phyloP scores from a whole-genome alignment of 2,888 invertebrate genomes.

The Drosophila fulvimacula region DNA sequence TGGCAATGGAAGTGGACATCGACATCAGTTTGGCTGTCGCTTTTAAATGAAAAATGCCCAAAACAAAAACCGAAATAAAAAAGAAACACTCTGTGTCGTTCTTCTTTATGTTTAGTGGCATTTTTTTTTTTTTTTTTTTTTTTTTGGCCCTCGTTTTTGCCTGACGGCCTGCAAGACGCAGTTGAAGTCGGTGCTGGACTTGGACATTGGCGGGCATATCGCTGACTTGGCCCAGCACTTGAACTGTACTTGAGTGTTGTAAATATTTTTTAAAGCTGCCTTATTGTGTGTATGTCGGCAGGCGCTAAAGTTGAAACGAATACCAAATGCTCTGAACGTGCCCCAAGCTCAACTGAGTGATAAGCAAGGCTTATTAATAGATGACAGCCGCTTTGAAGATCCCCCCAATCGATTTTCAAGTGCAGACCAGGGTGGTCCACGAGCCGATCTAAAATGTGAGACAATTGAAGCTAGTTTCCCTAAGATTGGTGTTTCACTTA shows the following conservation, averaged over 20 bases:
- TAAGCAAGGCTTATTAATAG: constrained; percentile 70
- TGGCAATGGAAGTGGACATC: constrained; percentile 80
- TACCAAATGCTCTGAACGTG: constrained; percentile 58
- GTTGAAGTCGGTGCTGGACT: constrained; percentile 19
- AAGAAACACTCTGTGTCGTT: constrained; percentile 77
- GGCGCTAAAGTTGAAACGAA: constrained; percentile 70
- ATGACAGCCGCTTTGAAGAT: constrained; percentile 56
- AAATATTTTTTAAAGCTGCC: constrained; percentile 81
- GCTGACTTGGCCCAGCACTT: constrained; percentile 77
- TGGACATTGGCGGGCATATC: constrained; percentile 65
- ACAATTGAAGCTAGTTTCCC: not conserved
- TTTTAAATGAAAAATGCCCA: constrained; percentile 76
- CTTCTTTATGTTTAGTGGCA: constrained; percentile 57
- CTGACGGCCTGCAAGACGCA: constrained; percentile 35
- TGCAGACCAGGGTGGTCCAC: constrained; percentile 52
- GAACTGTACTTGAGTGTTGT: constrained; percentile 80
- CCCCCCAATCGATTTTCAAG: constrained; percentile 46
- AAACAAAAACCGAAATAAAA: constrained; percentile 48
- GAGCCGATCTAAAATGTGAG: not conserved
- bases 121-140: constrained; percentile 53
- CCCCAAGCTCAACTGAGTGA: constrained; percentile 40
- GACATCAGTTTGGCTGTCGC: constrained; percentile 77
- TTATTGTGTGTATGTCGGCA: constrained; percentile 39
- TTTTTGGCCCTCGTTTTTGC: constrained; percentile 62
- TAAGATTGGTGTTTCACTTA: too few species aligned